phyloP scores from a whole-genome alignment of 92 coral and sea anemone genomes.

The Siderastrea siderea region DNA sequence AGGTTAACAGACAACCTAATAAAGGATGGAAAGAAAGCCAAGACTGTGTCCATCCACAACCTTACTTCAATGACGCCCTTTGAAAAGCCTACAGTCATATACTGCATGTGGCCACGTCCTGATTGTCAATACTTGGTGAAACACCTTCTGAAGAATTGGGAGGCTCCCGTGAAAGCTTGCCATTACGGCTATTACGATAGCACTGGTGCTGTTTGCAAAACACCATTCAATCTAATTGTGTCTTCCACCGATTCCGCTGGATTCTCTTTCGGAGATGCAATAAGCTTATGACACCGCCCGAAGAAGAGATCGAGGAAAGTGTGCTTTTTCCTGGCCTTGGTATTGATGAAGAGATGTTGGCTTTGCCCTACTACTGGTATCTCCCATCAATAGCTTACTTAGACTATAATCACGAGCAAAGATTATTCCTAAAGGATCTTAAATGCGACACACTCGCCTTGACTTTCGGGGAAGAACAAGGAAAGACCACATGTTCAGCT shows the following conservation, averaged over 20 bases:
- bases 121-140: constrained; percentile 14
- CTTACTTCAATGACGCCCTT: constrained; percentile 19
- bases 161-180: constrained; percentile 1
- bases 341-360: constrained; percentile 48
- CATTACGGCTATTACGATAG: constrained; percentile 9
- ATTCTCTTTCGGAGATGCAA: constrained; percentile 59
- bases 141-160: constrained; percentile 42
- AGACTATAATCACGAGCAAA: constrained; percentile 69
- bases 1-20: constrained; percentile 20
- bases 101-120: constrained; percentile 45
- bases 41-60: constrained; percentile 35
- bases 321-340: constrained; percentile 56
- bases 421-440: constrained; percentile 52
- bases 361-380: constrained; percentile 63
- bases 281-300: constrained; percentile 56
- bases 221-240: constrained; percentile 43
- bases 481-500: constrained; percentile 12
- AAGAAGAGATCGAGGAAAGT: constrained; percentile 25
- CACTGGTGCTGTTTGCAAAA: constrained; percentile 13
- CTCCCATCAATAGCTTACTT: constrained; percentile 62
- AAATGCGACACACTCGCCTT: constrained; percentile 59
- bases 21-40: constrained; percentile 16
- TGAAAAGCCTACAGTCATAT: constrained; percentile 43
- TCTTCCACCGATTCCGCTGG: constrained; percentile 72
- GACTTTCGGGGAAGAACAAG: constrained; percentile 50